Conservation (phyloP, 2,888 invertebrate species). For the Euclidia mi region DNA sequence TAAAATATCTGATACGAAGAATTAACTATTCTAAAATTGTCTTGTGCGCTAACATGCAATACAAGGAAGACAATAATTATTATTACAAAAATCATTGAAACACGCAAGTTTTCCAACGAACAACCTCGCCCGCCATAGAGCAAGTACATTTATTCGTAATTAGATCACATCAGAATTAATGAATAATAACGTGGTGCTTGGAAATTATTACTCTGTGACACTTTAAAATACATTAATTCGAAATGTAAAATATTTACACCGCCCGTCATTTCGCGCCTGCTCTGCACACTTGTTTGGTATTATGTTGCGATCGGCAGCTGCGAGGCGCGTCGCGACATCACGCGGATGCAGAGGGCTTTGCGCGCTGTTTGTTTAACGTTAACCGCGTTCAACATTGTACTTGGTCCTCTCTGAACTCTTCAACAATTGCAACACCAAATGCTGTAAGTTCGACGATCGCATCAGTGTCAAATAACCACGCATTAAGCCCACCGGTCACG, state of each 20-base stretch:
- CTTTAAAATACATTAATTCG: slow-evolving; percentile 80
- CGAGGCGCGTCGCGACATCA: slow-evolving; percentile 8
- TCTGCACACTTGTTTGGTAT: slow-evolving; percentile 36
- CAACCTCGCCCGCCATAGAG: slow-evolving; percentile 60
- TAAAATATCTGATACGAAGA: slow-evolving; percentile 85
- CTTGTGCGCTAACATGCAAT: slow-evolving; percentile 86
- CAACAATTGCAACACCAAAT: too few species aligned
- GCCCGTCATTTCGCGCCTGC: slow-evolving; percentile 44
- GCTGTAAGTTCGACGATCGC: too few species aligned
- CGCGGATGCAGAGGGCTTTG: slow-evolving; percentile 7
- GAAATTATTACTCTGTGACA: slow-evolving; percentile 79
- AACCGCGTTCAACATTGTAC: too few species aligned
- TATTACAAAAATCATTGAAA: slow-evolving; percentile 64
- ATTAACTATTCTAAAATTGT: slow-evolving; percentile 78
- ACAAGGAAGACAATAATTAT: slow-evolving; percentile 84
- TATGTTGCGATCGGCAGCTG: slow-evolving; percentile 13
- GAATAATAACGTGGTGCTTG: slow-evolving; percentile 78
- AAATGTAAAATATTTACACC: slow-evolving; percentile 86
- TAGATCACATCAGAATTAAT: slow-evolving; percentile 79
- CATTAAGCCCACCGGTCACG: too few species aligned
- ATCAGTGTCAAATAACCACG: too few species aligned
- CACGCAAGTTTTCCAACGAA: slow-evolving; percentile 82
- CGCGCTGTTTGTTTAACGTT: too few species aligned
- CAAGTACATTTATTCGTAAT: slow-evolving; percentile 71
- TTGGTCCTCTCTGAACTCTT: too few species aligned